Evolutionary conservation across 2,797 vertebrate species (phyloP).

Genomic region (Anguilla pacifica): DNA sequence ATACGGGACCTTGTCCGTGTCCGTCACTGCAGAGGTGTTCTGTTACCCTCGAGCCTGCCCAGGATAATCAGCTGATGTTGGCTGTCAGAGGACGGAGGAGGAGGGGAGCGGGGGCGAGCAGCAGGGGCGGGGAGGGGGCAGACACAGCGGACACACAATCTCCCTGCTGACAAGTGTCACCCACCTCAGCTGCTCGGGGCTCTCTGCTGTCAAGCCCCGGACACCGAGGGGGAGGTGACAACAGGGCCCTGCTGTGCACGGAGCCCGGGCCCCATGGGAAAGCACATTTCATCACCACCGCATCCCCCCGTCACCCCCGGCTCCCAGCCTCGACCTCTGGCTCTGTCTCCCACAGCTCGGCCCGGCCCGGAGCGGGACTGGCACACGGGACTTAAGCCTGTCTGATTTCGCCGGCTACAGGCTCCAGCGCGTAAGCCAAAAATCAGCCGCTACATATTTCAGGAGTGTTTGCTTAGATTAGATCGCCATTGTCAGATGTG

Average conservation of each 20-base stretch:
- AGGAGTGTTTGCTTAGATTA: conserved; percentile 65
- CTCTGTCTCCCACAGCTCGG: background rate
- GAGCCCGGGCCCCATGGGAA: conserved; percentile 55
- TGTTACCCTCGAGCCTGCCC: conserved; percentile 35
- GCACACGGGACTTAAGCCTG: conserved; percentile 2
- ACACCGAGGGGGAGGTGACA: conserved; percentile 54
- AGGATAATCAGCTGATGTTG: conserved; percentile 49
- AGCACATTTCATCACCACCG: conserved; percentile 60
- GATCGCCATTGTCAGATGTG: conserved; percentile 66
- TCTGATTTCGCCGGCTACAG: conserved; percentile 45
- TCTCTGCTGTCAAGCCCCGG: conserved; percentile 49
- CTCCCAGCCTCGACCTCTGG: conserved; percentile 3
- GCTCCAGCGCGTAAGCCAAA: conserved; percentile 55
- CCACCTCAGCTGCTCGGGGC: conserved; percentile 59
- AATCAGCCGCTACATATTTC: conserved; percentile 63
- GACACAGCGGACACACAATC: conserved; percentile 53
- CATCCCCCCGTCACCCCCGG: conserved; percentile 50
- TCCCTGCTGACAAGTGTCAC: conserved; percentile 67
- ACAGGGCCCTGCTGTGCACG: conserved; percentile 58
- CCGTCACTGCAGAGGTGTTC: conserved; percentile 29
- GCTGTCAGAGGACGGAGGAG: conserved; percentile 47
- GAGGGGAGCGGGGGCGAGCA: conserved; percentile 24
- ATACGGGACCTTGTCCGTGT: background rate
- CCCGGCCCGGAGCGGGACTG: background rate
- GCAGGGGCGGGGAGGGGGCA: conserved; percentile 35